These are phyloP conservation scores for Danaus chrysippus DNA, from an alignment of 2,888 invertebrate species.

Conservation along the genomic window DNA sequence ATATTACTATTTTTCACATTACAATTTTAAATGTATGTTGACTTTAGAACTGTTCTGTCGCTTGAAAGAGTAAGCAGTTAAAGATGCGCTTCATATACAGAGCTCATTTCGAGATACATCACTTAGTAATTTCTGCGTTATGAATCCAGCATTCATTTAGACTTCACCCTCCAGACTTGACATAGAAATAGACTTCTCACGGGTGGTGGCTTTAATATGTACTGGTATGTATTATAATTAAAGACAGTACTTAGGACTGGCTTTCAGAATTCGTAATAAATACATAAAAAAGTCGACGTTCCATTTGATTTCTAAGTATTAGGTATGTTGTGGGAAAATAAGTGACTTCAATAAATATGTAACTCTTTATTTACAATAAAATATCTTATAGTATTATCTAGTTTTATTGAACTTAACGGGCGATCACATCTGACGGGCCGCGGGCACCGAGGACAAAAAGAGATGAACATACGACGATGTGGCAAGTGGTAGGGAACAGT, in stretches of 20 bases:
- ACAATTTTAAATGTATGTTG: not conserved
- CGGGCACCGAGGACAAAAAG: not conserved
- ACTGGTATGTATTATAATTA: too few species aligned
- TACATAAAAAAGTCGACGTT: not conserved
- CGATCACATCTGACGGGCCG: conserved; percentile 11
- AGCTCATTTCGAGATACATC: too few species aligned
- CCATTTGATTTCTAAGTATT: conserved; percentile 4
- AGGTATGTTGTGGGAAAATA: conserved; percentile 4
- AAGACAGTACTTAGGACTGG: too few species aligned
- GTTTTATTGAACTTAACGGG: conserved; percentile 23
- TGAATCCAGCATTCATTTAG: too few species aligned
- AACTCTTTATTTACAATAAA: conserved; percentile 52
- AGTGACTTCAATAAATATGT: conserved; percentile 19
- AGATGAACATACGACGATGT: too few species aligned
- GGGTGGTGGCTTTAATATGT: too few species aligned
- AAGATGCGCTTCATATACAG: too few species aligned
- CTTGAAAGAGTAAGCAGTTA: too few species aligned
- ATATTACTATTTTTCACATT: not conserved
- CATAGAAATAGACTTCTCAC: too few species aligned
- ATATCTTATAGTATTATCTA: conserved; percentile 40
- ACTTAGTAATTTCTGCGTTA: too few species aligned
- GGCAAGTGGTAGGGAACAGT: conserved; percentile 4
- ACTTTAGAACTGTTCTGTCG: too few species aligned
- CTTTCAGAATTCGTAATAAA: not conserved
- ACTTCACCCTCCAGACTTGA: too few species aligned